Conservation (phyloP, 2,888 invertebrate species). For the Drosophila nigritarsus region DNA sequence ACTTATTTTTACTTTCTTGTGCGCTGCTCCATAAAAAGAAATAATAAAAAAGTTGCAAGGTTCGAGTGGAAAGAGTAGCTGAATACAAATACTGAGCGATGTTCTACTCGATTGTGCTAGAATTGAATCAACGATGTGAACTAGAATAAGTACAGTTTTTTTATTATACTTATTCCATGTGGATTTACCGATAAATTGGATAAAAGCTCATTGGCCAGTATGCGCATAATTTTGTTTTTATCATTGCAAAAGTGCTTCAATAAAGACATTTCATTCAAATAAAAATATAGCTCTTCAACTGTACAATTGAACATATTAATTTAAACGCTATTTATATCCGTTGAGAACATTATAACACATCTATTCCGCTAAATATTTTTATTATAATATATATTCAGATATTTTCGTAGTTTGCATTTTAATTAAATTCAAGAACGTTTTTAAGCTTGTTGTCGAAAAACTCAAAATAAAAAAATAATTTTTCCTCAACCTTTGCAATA, state of each 20-base stretch:
- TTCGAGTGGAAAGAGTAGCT: neutral
- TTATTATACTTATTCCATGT: slow-evolving; percentile 1
- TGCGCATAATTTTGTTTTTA: neutral
- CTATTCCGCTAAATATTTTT: no score
- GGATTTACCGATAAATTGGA: slow-evolving; percentile 12
- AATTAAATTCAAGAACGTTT: no score
- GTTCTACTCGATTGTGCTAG: slow-evolving; percentile 33
- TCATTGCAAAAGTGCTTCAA: neutral
- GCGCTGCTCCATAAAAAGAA: neutral
- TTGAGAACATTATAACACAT: neutral
- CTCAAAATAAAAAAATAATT: no score
- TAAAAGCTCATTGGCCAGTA: neutral
- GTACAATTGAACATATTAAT: neutral
- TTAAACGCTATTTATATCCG: neutral
- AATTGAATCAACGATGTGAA: slow-evolving; percentile 28
- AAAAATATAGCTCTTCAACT: neutral
- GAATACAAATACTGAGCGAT: slow-evolving; percentile 11
- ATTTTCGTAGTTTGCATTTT: no score
- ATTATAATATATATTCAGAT: no score
- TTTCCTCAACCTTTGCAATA: neutral
- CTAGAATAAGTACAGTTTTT: slow-evolving; percentile 5
- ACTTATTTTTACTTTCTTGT: slow-evolving; percentile 22
- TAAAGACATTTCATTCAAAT: neutral
- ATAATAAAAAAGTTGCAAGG: slow-evolving; percentile 1
- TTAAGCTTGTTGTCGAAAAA: no score